A percentile compares a stretch with the other conserved stretches of the same genome.
Evolutionary conservation across 2,113 vertebrate species (phyloP).

Genomic region (Ictidomys tridecemlineatus): DNA sequence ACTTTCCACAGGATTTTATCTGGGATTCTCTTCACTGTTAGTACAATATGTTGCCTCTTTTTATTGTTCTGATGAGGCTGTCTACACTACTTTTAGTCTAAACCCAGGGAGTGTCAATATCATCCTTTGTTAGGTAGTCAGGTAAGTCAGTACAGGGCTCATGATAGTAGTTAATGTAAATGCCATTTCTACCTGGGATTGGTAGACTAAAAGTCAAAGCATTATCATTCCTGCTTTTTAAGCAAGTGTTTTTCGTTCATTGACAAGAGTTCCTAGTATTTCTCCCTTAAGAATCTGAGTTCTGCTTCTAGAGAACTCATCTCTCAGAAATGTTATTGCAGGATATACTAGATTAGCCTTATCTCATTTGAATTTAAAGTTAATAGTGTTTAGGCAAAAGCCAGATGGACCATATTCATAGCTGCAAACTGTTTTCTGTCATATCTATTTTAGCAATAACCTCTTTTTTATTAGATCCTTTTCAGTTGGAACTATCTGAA

Average conservation of each 20-base stretch:
- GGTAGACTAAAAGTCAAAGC: too few relatives aligned
- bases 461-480: background rate
- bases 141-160: background rate
- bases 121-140: background rate
- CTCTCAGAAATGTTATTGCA: background rate
- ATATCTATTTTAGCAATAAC: background rate
- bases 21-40: background rate
- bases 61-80: background rate
- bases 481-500: background rate
- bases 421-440: background rate
- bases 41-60: background rate
- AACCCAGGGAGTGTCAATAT: background rate
- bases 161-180: background rate
- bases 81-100: background rate
- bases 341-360: background rate
- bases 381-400: background rate
- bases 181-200: background rate
- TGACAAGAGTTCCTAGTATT: background rate
- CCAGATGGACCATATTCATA: background rate
- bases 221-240: too few relatives aligned
- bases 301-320: background rate
- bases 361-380: background rate
- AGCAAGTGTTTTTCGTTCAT: background rate
- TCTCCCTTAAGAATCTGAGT: background rate
- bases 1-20: background rate